phyloP scores from a whole-genome alignment of 2,113 vertebrate genomes.

The Aspiorhynchus laticeps region DNA sequence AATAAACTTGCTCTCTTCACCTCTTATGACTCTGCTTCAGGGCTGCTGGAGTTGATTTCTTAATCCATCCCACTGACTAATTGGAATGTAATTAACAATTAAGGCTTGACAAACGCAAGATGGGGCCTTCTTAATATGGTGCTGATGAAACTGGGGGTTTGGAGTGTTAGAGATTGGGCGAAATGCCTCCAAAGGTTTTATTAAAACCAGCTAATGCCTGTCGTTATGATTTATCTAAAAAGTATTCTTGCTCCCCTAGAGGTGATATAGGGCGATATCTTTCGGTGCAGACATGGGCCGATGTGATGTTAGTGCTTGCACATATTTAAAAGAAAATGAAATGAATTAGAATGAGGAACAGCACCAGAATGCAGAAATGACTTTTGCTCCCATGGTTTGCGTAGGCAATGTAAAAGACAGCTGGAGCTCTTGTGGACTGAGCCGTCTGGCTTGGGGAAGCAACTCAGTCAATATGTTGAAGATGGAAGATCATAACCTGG shows the following conservation, averaged over 20 bases:
- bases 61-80: conserved; percentile 51
- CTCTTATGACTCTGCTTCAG: conserved; percentile 50
- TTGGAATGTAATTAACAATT: conserved; percentile 55
- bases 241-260: background rate
- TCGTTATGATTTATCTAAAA: conserved; percentile 6
- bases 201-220: conserved; percentile 23
- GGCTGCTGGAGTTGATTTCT: conserved; percentile 36
- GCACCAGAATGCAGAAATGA: background rate
- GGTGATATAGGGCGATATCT: conserved; percentile 21
- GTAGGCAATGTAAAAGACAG: conserved; percentile 16
- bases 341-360: background rate
- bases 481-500: background rate
- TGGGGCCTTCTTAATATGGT: background rate
- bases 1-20: conserved; percentile 48
- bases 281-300: background rate
- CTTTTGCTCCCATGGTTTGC: background rate
- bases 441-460: background rate
- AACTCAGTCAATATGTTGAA: background rate
- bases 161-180: background rate
- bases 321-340: background rate
- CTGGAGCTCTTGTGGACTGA: background rate
- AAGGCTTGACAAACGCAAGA: conserved; percentile 19
- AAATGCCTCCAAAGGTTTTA: background rate
- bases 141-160: conserved; percentile 39
- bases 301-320: background rate